Evolutionary conservation across 2,888 invertebrate genomes (phyloP), one percentile per base, ranked within the genome.

Genomic region (Tanaodytes sp.): DNA sequence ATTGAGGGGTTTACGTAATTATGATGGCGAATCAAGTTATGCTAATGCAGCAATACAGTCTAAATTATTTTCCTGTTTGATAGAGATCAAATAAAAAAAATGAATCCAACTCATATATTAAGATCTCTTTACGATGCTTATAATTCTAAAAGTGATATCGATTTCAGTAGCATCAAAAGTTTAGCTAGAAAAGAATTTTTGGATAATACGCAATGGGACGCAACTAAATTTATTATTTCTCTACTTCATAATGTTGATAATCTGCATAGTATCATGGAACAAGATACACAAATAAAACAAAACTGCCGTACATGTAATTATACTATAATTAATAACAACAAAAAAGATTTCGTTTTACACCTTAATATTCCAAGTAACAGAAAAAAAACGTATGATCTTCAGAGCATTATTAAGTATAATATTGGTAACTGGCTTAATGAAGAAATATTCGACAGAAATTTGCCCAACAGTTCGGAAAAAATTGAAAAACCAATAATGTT

Each of bases 311-410:
- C 36, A 19, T 61, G 52, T 30, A 19, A 12, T 4, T 61, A 61
- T 36, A 61, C 11, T 37, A 51, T 52, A 15, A 16, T 23, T 19
- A 43, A 49, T n/a, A 43, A 61, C 20, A 52, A 59, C 20, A 15
- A 45, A 33, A 45, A 16, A n/a, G 14, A 39, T 39, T n/a, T 39
- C 31, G 20, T 45, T 14, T 45, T 61, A 30, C 40, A 33, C n/a
- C 39, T 58, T 30, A 18, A 37, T 30, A 8, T 59, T 2, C 58
- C 58, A 33, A 1, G 2, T 9, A 36, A 51, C 8, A 49, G 27
- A 36, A 42, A 37, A 27, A 27, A 11, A 36, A 43, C 61, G 6
- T 49, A 59, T 19, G 16, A 30, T 19, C 33, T 59, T 14, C 59
- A 59, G 42, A 18, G 40, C 16, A 36, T 55, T n/a, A 23, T 55